These are phyloP conservation scores for Pantherophis alleghaniensis DNA, from an alignment of 2,797 vertebrate species.

Conservation along the genomic window DNA sequence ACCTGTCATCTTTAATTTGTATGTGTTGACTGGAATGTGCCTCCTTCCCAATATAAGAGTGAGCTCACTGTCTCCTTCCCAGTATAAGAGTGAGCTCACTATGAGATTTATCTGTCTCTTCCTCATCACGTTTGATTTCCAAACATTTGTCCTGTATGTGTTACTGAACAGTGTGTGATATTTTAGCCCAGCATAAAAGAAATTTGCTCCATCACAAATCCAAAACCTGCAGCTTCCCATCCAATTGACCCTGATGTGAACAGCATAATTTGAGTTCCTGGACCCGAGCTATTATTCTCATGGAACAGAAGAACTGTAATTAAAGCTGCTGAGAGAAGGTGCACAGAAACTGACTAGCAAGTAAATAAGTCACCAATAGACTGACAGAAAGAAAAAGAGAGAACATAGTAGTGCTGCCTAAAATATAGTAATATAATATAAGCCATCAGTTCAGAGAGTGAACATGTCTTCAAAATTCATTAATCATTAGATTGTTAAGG, in stretches of 20 bases:
- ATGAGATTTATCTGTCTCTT: not conserved
- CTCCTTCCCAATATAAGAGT: not conserved
- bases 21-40: not conserved
- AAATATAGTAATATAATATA: constrained; percentile 23
- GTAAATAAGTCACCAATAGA: constrained; percentile 28
- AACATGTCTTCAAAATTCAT: not conserved
- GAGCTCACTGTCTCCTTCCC: not conserved
- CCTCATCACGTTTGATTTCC: not conserved
- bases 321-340: constrained; percentile 25
- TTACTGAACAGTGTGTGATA: constrained; percentile 1
- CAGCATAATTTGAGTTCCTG: constrained; percentile 23
- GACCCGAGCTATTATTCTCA: constrained; percentile 1
- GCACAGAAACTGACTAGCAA: constrained; percentile 21
- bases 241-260: constrained; percentile 10
- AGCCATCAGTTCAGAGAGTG: constrained; percentile 25
- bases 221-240: not conserved
- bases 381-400: not conserved
- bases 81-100: not conserved
- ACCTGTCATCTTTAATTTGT: not conserved
- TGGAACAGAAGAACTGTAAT: constrained; percentile 14
- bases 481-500: not conserved
- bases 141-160: not conserved
- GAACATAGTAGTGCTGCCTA: not conserved
- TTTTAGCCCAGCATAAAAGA: not conserved
- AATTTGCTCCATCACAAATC: not conserved